Evolutionary conservation across 1,140 invertebrate genomes (phyloP).

Genomic region (Tetraneura akinire): DNA sequence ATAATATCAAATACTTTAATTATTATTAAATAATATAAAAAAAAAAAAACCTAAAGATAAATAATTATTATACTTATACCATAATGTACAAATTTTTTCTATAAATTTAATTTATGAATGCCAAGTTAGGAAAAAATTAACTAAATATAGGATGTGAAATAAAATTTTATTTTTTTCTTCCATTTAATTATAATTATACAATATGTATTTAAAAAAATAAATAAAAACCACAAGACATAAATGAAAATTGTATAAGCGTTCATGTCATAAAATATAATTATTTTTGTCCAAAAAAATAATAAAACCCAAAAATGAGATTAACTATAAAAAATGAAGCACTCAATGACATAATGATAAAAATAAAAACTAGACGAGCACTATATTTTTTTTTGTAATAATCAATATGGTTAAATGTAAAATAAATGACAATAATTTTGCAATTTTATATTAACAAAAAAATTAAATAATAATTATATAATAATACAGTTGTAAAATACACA

Average conservation of each 20-base stretch:
- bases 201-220: not conserved
- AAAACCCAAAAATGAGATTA: conserved; percentile 42
- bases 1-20: not conserved
- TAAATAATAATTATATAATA: conserved; percentile 35
- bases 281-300: conserved; percentile 28
- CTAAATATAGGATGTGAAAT: not conserved
- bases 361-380: conserved; percentile 42
- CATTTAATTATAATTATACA: conserved; percentile 4
- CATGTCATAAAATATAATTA: conserved; percentile 27
- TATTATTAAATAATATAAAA: no score
- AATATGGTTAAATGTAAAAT: conserved; percentile 32
- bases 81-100: not conserved
- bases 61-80: not conserved
- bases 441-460: conserved; percentile 31
- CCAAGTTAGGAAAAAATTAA: not conserved
- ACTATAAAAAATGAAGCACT: conserved; percentile 44
- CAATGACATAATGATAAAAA: conserved; percentile 36
- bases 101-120: not conserved
- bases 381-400: conserved; percentile 31
- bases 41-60: not conserved
- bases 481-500: conserved; percentile 43
- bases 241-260: conserved; percentile 20
- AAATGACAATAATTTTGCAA: conserved; percentile 30
- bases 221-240: conserved; percentile 5
- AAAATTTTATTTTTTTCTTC: not conserved